Evolutionary conservation across 2,888 invertebrate species (phyloP).

Genomic region (Nyleta sp.): DNA sequence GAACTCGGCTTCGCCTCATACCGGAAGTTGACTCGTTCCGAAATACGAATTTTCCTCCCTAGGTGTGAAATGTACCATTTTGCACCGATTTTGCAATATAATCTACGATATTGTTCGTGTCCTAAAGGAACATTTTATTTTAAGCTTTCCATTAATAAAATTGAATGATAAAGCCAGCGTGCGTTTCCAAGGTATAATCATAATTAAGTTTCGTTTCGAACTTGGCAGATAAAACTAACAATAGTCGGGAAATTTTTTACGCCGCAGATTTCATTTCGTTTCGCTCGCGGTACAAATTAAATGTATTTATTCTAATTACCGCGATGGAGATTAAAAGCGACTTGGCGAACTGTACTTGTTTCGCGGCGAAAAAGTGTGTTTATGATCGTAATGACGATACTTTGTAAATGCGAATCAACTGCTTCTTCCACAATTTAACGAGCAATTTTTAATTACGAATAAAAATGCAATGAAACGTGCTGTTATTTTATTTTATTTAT

Average conservation of each 20-base stretch:
- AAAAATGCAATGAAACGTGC: too few relatives aligned
- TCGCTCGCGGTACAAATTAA: background rate
- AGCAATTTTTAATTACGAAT: too few relatives aligned
- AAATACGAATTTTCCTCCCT: too few relatives aligned
- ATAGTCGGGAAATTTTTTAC: background rate
- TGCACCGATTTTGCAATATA: background rate
- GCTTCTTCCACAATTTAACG: too few relatives aligned
- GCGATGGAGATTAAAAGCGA: background rate
- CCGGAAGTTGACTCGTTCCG: too few relatives aligned
- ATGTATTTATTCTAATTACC: constrained; percentile 5
- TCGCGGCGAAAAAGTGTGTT: background rate
- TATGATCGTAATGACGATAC: background rate
- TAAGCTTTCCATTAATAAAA: constrained; percentile 28
- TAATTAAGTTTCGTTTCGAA: constrained; percentile 31
- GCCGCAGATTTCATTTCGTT: background rate
- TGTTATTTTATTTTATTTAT: too few relatives aligned
- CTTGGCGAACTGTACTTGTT: background rate
- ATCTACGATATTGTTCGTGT: constrained; percentile 24
- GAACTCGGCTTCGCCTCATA: too few relatives aligned
- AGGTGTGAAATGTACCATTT: too few relatives aligned
- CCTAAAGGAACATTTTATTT: constrained; percentile 30
- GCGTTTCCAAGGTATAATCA: constrained; percentile 11
- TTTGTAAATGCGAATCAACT: too few relatives aligned
- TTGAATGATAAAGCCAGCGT: constrained; percentile 26
- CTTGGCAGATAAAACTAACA: constrained; percentile 15